A percentile compares a stretch with the other conserved stretches of the same genome.
Conservation (phyloP, 2,888 invertebrate species). For the Autographa pulchrina region DNA sequence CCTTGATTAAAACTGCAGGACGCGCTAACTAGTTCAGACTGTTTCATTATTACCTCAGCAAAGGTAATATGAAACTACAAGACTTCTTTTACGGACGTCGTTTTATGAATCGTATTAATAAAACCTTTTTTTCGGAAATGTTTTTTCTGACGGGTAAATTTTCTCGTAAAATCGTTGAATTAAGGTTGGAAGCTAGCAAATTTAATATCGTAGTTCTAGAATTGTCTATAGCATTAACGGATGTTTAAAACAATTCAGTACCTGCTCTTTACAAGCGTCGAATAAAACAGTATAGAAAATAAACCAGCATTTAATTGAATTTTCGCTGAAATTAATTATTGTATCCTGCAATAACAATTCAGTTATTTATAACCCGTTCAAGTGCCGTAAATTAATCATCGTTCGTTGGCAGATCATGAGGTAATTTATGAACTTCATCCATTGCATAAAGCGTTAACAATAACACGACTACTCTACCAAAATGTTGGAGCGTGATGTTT, state of each 20-base stretch:
- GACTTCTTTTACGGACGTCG: slow-evolving; percentile 1
- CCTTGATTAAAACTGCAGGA: slow-evolving; percentile 12
- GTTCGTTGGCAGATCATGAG: slow-evolving; percentile 34
- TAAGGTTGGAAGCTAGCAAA: neutral
- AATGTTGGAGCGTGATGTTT: slow-evolving; percentile 22
- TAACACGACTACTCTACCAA: slow-evolving; percentile 32
- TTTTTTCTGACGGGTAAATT: neutral
- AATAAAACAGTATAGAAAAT: neutral
- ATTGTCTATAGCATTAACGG: no score
- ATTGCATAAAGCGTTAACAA: slow-evolving; percentile 43
- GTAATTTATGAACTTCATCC: slow-evolving; percentile 54
- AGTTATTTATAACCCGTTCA: slow-evolving; percentile 53
- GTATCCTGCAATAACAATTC: slow-evolving; percentile 30
- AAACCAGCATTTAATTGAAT: slow-evolving; percentile 17
- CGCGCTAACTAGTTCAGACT: slow-evolving; percentile 6
- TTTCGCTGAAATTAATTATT: slow-evolving; percentile 46
- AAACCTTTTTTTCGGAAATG: neutral
- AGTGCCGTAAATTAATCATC: slow-evolving; percentile 52
- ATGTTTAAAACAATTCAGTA: neutral
- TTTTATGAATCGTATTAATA: slow-evolving; percentile 3
- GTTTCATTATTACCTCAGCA: slow-evolving; percentile 15
- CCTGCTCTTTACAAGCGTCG: neutral
- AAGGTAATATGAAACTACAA: slow-evolving; percentile 2
- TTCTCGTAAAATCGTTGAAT: neutral
- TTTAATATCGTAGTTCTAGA: no score